These are phyloP conservation scores for Cirrhinus mrigala DNA, from an alignment of 2,797 vertebrate species.

Conservation along the genomic window DNA sequence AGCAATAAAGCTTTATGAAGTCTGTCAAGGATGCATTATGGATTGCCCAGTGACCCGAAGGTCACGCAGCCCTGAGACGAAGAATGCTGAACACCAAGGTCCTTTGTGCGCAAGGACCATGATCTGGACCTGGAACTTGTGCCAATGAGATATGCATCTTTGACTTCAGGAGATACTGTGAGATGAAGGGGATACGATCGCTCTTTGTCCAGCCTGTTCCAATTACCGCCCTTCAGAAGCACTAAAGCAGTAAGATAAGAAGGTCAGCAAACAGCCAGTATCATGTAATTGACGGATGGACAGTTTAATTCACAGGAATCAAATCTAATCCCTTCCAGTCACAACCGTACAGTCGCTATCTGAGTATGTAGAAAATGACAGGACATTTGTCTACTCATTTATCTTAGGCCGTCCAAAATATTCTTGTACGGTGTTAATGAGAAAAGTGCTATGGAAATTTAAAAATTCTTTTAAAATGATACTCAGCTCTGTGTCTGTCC, in stretches of 20 bases:
- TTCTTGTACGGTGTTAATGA: background rate
- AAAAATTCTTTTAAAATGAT: background rate
- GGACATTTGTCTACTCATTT: background rate
- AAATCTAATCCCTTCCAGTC: slow-evolving; percentile 60
- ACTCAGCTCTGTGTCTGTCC: background rate
- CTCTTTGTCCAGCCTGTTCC: slow-evolving; percentile 43
- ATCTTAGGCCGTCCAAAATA: background rate
- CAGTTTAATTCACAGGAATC: slow-evolving; percentile 59
- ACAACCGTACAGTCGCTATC: slow-evolving; percentile 34
- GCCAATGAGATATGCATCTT: slow-evolving; percentile 44
- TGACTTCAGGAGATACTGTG: slow-evolving; percentile 34
- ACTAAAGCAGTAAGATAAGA: slow-evolving; percentile 53
- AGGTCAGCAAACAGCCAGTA: slow-evolving; percentile 56
- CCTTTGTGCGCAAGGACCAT: background rate
- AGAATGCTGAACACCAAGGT: background rate
- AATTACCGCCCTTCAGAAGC: slow-evolving; percentile 54
- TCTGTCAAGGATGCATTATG: background rate
- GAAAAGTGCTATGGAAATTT: background rate
- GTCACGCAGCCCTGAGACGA: background rate
- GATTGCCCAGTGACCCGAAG: background rate
- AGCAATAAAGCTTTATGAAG: slow-evolving; percentile 4
- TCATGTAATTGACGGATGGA: slow-evolving; percentile 57
- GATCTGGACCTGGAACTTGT: slow-evolving; percentile 32
- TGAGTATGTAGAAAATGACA: slow-evolving; percentile 18
- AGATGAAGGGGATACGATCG: slow-evolving; percentile 44